Base-by-base conservation (phyloP, 2,797 vertebrate species). In the Steatocranus sp. region DNA sequence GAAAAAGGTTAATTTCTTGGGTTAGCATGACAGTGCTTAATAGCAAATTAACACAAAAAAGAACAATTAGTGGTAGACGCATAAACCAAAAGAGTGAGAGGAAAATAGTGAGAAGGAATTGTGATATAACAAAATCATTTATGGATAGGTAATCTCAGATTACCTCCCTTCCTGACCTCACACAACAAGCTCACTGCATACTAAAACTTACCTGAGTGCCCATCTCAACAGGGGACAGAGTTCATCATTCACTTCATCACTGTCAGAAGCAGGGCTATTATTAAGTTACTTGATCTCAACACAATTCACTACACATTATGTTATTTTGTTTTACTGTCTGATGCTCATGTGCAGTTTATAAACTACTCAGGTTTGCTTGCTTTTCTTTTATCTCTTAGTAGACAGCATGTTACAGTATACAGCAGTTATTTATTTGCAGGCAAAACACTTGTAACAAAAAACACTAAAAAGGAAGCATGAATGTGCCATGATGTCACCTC, bases 201-300 rank as follows among this genome's bases (percentile, higher is more conserved):
- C 63, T 32, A 38, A 76, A 81, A 58, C 75, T 76, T 5, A 27
- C 80, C 75, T 25, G 43, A 86, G 58, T 78, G 61, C 70, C 81
- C 56, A 36, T 85, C 78, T 54, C 86, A 80, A 20, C 25, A 48
- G 76, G 86, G 51, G 83, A 83, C 79, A 80, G 76, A 87, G 51
- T 18, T 10, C 5, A 20, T 73, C 46, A 36, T 48, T 51, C 32
- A 41, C 61, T 46, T 68, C 43, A 51, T 48, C 49, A 3, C 83
- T 74, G 68, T 70, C 54, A 66, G 79, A 84, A 86, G 78, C 38
- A 79, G 17, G 11, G 11, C 20, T 20, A 78, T 34, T 81, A 34
- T 81, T 20, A 30, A 70, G 68, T 78, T 32, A 43, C 54, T 54
- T 56, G 20, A 85, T 87, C 66, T 82, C 63, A 18, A 14, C 41